These are phyloP conservation scores for Kuschelorhynchus macadamiae DNA, from an alignment of 2,888 invertebrate genomes.

Conservation along the genomic window DNA sequence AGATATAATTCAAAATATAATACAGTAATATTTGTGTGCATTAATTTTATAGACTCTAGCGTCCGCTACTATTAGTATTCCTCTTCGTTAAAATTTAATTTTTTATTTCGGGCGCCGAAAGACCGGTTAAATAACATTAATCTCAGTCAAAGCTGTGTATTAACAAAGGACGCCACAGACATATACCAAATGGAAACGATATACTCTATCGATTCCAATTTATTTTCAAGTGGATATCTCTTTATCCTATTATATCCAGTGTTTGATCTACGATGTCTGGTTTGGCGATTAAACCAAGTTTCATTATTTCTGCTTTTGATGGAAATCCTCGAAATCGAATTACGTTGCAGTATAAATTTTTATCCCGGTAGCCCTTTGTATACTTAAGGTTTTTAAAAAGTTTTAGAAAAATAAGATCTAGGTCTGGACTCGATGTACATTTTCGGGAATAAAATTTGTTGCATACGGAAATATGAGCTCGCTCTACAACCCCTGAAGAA, in stretches of 20 bases:
- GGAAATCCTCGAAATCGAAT: constrained; percentile 17
- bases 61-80: too few relatives aligned
- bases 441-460: too few relatives aligned
- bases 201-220: constrained; percentile 63
- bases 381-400: too few relatives aligned
- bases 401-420: too few relatives aligned
- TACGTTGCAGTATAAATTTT: constrained; percentile 22
- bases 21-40: too few relatives aligned
- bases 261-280: constrained; percentile 47
- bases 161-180: constrained; percentile 27
- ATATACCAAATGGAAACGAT: constrained; percentile 43
- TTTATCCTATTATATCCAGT: constrained; percentile 55
- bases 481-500: too few relatives aligned
- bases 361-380: too few relatives aligned
- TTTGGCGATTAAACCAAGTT: constrained; percentile 36
- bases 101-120: constrained; percentile 25
- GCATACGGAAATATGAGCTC: too few relatives aligned
- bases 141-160: constrained; percentile 29
- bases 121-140: constrained; percentile 43
- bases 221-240: constrained; percentile 63
- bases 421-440: too few relatives aligned
- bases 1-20: too few relatives aligned
- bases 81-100: constrained; percentile 23
- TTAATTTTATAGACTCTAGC: too few relatives aligned
- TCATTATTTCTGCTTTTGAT: constrained; percentile 30